Evolutionary conservation across 2,797 vertebrate species (phyloP).

Genomic region (Toxotes lorentzi): DNA sequence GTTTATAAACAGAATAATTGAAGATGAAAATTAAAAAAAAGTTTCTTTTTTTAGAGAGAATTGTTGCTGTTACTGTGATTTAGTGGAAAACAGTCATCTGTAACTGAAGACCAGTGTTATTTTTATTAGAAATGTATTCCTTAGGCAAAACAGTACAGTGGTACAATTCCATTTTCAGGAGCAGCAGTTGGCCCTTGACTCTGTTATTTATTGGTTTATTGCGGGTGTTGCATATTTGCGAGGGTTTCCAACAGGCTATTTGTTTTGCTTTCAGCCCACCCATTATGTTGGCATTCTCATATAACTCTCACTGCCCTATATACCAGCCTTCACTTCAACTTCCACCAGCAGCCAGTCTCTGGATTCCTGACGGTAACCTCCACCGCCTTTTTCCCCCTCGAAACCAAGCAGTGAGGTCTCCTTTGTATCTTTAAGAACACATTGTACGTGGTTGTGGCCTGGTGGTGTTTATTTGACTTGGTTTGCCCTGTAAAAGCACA

Average conservation of each 20-base stretch:
- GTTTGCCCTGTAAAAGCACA: conserved; percentile 78
- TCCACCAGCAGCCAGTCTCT: conserved; percentile 50
- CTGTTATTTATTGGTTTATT: conserved; percentile 82
- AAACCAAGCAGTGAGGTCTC: conserved; percentile 74
- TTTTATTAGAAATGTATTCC: conserved; percentile 28
- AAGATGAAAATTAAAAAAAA: not conserved
- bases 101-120: conserved; percentile 20
- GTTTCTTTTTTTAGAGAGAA: not conserved
- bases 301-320: conserved; percentile 71
- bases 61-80: not conserved
- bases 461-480: conserved; percentile 83
- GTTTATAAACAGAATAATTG: not conserved
- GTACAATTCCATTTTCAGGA: conserved; percentile 53
- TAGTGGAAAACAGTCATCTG: not conserved
- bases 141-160: conserved; percentile 18
- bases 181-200: conserved; percentile 63
- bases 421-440: conserved; percentile 77
- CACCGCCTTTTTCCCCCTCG: conserved; percentile 15
- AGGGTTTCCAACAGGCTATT: conserved; percentile 77
- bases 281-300: conserved; percentile 84
- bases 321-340: conserved; percentile 64
- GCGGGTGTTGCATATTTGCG: conserved; percentile 81
- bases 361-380: conserved; percentile 65
- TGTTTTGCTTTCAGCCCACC: conserved; percentile 85
- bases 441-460: conserved; percentile 73